These are phyloP conservation scores for Calosoma granatense DNA, from an alignment of 1,140 invertebrate species.

Conservation along the genomic window DNA sequence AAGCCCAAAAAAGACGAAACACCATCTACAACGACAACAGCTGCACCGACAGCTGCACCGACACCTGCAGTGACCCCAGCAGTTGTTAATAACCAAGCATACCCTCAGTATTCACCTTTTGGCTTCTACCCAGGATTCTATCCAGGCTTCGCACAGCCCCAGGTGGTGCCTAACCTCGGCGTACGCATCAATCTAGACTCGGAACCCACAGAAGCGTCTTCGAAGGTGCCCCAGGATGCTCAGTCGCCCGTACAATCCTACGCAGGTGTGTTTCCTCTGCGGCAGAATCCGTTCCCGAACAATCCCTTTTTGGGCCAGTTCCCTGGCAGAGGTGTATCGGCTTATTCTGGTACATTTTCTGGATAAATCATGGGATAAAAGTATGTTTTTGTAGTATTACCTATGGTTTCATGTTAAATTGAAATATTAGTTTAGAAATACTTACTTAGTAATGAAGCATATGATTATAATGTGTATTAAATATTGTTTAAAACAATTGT, in stretches of 20 bases:
- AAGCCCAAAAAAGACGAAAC: neutral
- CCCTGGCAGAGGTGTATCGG: too few species aligned
- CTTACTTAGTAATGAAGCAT: too few species aligned
- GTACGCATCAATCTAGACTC: neutral
- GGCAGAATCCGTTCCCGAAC: neutral
- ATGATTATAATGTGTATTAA: too few species aligned
- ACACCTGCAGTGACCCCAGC: neutral
- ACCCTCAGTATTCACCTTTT: neutral
- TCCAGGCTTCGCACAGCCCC: neutral
- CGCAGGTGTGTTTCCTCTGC: too few species aligned
- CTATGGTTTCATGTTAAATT: too few species aligned
- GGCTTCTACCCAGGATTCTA: neutral
- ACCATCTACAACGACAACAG: neutral
- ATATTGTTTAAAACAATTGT: too few species aligned
- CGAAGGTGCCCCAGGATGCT: neutral
- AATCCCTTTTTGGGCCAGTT: neutral
- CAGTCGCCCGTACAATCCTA: neutral
- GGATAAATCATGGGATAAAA: too few species aligned
- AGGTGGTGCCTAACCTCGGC: neutral
- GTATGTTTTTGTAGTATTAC: too few species aligned
- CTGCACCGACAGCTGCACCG: neutral
- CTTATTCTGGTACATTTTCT: too few species aligned
- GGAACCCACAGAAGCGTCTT: neutral
- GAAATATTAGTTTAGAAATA: too few species aligned
- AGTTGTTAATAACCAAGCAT: neutral